Percentiles rank a stretch among this genome's conserved stretches.
Evolutionary conservation across 2,113 vertebrate species (phyloP).

Genomic region (Eubucco bourcierii): DNA sequence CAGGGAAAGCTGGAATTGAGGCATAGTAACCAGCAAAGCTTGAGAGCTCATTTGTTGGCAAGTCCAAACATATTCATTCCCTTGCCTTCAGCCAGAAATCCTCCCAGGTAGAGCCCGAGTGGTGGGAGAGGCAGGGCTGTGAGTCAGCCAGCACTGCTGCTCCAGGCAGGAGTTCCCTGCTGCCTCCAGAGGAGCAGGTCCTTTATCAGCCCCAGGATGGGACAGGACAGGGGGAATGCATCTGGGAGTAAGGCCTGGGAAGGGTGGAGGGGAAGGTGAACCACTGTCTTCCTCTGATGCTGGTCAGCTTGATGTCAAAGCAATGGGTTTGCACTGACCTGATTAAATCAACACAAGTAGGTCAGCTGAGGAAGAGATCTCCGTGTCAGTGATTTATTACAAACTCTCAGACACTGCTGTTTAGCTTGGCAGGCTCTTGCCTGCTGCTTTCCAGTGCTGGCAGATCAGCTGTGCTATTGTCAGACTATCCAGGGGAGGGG

Average conservation of each 20-base stretch:
- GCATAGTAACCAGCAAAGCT: neutral
- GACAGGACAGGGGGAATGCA: neutral
- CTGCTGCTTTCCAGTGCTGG: constrained; percentile 42
- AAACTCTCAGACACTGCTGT: constrained; percentile 28
- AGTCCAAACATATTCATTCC: constrained; percentile 2
- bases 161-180: neutral
- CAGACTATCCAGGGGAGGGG: neutral
- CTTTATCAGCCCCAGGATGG: neutral
- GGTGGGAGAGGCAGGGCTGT: neutral
- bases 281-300: neutral
- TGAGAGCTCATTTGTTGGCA: constrained; percentile 13
- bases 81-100: constrained; percentile 24
- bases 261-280: neutral
- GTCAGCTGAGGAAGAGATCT: constrained; percentile 39
- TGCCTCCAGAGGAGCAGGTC: neutral
- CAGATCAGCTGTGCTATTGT: neutral
- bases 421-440: constrained; percentile 52
- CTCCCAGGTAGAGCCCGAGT: neutral
- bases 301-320: neutral
- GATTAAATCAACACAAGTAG: neutral
- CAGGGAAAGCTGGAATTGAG: neutral
- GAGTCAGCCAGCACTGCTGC: neutral
- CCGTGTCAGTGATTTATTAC: neutral
- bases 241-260: neutral
- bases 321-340: neutral